Conservation (phyloP, 1,140 invertebrate genomes). For the Ericerus pela region DNA sequence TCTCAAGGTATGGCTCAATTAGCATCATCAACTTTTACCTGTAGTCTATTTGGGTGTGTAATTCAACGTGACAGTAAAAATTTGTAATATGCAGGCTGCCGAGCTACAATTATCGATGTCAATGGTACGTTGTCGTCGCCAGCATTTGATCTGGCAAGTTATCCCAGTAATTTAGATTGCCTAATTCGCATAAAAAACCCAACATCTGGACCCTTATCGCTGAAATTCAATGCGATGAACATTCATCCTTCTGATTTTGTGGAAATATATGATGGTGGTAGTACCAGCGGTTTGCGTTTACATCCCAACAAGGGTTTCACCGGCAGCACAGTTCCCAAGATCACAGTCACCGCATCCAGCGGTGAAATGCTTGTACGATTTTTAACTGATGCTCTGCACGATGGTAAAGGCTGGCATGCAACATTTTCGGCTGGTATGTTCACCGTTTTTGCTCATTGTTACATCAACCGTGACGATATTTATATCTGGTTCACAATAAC, state of each 20-base stretch:
- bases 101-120: conserved; percentile 56
- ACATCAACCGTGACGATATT: no score
- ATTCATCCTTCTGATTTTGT: conserved; percentile 75
- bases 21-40: neutral
- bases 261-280: conserved; percentile 72
- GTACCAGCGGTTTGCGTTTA: conserved; percentile 64
- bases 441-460: no score
- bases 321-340: conserved; percentile 57
- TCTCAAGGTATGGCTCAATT: conserved; percentile 44
- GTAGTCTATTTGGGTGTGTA: no score
- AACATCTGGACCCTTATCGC: conserved; percentile 61
- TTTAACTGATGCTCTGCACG: conserved; percentile 71
- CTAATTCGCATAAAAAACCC: conserved; percentile 74
- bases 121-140: conserved; percentile 79
- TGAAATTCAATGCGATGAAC: conserved; percentile 73
- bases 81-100: conserved; percentile 49
- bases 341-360: conserved; percentile 80
- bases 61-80: no score
- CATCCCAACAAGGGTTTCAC: conserved; percentile 81
- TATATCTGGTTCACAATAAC: neutral
- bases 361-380: conserved; percentile 83
- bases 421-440: conserved; percentile 71
- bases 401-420: conserved; percentile 69
- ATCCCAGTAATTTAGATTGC: conserved; percentile 86
- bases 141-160: conserved; percentile 63